Percentiles rank a stretch among this genome's conserved stretches.
Conservation (phyloP, 2,113 vertebrate species). For the Odocoileus hemionus region DNA sequence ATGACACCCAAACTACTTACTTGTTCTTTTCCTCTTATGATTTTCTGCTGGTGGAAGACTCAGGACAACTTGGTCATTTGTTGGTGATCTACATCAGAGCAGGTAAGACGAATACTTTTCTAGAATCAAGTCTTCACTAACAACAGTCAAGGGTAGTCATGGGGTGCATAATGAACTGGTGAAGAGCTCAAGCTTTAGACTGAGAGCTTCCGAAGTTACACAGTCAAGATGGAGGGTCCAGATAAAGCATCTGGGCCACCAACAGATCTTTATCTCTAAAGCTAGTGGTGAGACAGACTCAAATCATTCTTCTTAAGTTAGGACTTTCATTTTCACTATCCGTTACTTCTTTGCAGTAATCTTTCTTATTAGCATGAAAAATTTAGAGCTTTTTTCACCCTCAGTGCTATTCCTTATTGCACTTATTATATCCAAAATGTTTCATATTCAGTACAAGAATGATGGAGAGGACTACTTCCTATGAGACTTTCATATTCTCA, state of each 20-base stretch:
- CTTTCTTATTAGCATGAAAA: neutral
- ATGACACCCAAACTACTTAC: constrained; percentile 1
- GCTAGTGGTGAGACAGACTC: neutral
- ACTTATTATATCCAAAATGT: neutral
- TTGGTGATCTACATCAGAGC: neutral
- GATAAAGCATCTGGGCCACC: constrained; percentile 22
- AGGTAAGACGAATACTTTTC: neutral
- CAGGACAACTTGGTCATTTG: neutral
- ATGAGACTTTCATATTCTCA: neutral
- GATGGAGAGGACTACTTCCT: neutral
- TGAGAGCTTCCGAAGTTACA: neutral
- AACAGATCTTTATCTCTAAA: neutral
- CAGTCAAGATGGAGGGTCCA: neutral
- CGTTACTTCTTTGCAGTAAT: neutral
- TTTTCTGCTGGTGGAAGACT: neutral
- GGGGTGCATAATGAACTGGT: neutral
- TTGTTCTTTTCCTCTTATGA: neutral
- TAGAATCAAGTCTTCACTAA: neutral
- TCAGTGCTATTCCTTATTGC: neutral
- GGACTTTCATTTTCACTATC: neutral
- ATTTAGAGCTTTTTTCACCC: neutral
- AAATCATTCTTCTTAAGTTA: neutral
- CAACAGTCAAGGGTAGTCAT: rapidly evolving
- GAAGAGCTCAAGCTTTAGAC: neutral
- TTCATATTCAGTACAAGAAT: neutral